Percentiles rank a stretch among this genome's conserved stretches.
These are phyloP conservation scores for Eristalis pertinax DNA, from an alignment of 2,888 invertebrate genomes.

Conservation along the genomic window DNA sequence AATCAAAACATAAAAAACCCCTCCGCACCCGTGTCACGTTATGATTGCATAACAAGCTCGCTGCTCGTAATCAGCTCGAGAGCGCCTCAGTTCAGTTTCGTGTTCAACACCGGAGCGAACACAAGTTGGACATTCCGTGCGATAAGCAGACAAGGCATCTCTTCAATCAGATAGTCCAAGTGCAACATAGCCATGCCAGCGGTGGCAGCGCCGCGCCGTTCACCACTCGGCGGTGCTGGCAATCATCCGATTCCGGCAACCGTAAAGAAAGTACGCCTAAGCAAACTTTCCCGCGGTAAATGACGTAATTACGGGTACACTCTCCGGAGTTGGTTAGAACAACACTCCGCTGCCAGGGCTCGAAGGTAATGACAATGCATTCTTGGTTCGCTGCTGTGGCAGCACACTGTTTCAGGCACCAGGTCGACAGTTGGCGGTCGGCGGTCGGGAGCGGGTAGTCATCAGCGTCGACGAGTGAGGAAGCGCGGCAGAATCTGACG, in stretches of 20 bases:
- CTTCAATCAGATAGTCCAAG: conserved; percentile 32
- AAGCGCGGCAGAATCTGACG: conserved; percentile 40
- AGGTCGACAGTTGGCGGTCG: too few species aligned
- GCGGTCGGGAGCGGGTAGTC: too few species aligned
- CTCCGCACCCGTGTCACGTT: conserved; percentile 13
- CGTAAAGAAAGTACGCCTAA: conserved; percentile 60
- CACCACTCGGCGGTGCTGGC: neutral
- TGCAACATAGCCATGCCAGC: conserved; percentile 45
- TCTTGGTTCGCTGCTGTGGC: conserved; percentile 8
- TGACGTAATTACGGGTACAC: conserved; percentile 55
- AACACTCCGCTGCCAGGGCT: neutral
- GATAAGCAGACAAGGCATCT: conserved; percentile 44
- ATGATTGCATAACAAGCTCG: conserved; percentile 35
- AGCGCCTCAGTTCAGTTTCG: conserved; percentile 32
- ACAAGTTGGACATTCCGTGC: conserved; percentile 32
- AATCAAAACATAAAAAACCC: neutral
- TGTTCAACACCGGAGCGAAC: conserved; percentile 46
- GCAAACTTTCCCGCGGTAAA: conserved; percentile 44
- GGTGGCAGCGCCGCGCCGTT: conserved; percentile 6
- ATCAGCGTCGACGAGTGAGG: conserved; percentile 21
- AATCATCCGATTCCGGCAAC: conserved; percentile 65
- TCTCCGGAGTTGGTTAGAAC: conserved; percentile 34
- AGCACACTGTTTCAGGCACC: conserved; percentile 17
- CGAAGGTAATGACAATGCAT: conserved; percentile 55
- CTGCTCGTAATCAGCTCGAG: conserved; percentile 29